These are phyloP conservation scores for Aphelenchoides avenae DNA, from an alignment of 1,140 invertebrate genomes.

Conservation along the genomic window DNA sequence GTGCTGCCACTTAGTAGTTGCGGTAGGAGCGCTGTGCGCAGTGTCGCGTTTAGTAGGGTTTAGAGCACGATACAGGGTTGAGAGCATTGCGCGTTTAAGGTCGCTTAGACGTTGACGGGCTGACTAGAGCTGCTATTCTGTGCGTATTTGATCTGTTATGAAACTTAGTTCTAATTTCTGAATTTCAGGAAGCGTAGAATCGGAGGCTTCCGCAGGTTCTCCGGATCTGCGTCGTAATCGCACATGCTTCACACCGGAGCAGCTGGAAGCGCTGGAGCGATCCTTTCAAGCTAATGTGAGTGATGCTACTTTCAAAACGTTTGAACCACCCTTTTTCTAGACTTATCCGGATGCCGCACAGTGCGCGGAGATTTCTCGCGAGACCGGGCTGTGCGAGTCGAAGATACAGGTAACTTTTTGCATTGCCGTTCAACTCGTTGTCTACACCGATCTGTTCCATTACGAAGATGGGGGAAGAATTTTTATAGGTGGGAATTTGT, in stretches of 20 bases:
- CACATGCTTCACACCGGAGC: conserved; percentile 97
- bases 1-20: too few relatives aligned
- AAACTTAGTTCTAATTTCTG: neutral
- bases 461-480: too few relatives aligned
- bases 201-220: too few relatives aligned
- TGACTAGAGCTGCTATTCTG: neutral
- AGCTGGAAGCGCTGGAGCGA: conserved; percentile 97
- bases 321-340: too few relatives aligned
- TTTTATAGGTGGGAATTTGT: too few relatives aligned
- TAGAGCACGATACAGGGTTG: too few relatives aligned
- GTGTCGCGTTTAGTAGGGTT: too few relatives aligned
- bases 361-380: conserved; percentile 36
- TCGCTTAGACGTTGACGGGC: neutral
- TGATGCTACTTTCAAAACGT: too few relatives aligned
- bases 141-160: neutral
- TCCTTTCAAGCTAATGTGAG: conserved; percentile 63
- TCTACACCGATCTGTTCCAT: too few relatives aligned
- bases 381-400: conserved; percentile 42
- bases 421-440: neutral
- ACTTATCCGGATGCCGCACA: conserved; percentile 59
- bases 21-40: too few relatives aligned
- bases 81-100: neutral
- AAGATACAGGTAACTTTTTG: conserved; percentile 51
- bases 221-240: conserved; percentile 77
- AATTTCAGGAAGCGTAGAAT: conserved; percentile 67